Conservation (phyloP, 2,797 vertebrate species). For the Semaprochilodus insignis region DNA sequence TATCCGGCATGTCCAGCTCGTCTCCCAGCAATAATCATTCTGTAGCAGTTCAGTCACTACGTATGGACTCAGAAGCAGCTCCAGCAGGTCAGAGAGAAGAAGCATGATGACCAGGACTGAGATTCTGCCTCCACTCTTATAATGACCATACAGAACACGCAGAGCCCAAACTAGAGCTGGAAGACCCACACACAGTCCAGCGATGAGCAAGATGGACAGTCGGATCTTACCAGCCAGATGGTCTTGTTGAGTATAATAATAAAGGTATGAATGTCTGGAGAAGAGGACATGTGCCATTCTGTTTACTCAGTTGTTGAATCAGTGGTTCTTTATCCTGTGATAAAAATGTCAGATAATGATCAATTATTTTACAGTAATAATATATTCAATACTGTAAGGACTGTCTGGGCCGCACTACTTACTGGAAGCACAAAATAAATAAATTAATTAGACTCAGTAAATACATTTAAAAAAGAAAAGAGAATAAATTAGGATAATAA, state of each 20-base stretch:
- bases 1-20: background rate
- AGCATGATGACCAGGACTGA: constrained; percentile 9
- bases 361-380: too few species aligned
- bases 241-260: background rate
- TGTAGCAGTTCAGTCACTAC: background rate
- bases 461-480: too few species aligned
- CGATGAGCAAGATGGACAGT: constrained; percentile 14
- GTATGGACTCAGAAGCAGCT: background rate
- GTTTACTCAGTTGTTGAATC: background rate
- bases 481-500: too few species aligned
- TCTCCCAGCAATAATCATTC: accelerated
- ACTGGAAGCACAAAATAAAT: too few species aligned
- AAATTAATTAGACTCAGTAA: too few species aligned
- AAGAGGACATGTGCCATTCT: background rate
- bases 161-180: background rate
- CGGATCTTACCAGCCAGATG: background rate
- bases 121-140: background rate
- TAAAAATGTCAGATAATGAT: background rate
- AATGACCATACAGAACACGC: constrained; percentile 1
- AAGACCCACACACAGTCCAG: background rate
- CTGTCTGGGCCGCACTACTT: too few species aligned
- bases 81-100: constrained; percentile 17
- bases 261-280: background rate
- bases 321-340: background rate
- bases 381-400: too few species aligned